Percentiles rank a stretch among this genome's conserved stretches.
Conservation (phyloP, 1,140 invertebrate species). For the Drosophila ananassae region DNA sequence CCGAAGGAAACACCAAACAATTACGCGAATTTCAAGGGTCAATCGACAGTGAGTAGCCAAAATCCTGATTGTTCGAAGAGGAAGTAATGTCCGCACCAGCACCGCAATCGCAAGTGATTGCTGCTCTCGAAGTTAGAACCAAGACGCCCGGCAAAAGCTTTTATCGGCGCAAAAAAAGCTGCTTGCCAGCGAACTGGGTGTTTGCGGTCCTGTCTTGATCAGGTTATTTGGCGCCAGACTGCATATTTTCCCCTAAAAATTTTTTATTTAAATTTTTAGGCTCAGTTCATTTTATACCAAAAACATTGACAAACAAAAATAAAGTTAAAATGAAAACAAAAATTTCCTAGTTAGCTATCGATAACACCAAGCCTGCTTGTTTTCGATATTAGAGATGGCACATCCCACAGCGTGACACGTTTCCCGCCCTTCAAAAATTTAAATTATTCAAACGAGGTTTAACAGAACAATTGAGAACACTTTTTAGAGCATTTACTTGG, state of each 20-base stretch:
- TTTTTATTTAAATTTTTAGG: neutral
- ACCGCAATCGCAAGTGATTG: conserved; percentile 37
- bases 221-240: neutral
- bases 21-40: conserved; percentile 9
- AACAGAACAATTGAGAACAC: neutral
- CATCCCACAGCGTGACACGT: neutral
- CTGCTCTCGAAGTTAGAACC: neutral
- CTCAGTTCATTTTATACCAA: neutral
- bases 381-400: neutral
- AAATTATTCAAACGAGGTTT: neutral
- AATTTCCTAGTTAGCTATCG: neutral
- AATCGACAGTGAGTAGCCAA: conserved; percentile 1
- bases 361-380: neutral
- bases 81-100: conserved; percentile 23
- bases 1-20: conserved; percentile 5
- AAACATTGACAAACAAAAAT: neutral
- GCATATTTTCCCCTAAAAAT: neutral
- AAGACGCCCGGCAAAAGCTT: conserved; percentile 40
- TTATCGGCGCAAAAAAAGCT: neutral
- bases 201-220: neutral
- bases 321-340: too few species aligned
- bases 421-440: neutral
- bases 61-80: neutral
- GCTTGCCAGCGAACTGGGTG: too few species aligned
- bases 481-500: conserved; percentile 45